Base-by-base conservation (phyloP, 2,113 vertebrate species). In the Vicugna pacos region DNA sequence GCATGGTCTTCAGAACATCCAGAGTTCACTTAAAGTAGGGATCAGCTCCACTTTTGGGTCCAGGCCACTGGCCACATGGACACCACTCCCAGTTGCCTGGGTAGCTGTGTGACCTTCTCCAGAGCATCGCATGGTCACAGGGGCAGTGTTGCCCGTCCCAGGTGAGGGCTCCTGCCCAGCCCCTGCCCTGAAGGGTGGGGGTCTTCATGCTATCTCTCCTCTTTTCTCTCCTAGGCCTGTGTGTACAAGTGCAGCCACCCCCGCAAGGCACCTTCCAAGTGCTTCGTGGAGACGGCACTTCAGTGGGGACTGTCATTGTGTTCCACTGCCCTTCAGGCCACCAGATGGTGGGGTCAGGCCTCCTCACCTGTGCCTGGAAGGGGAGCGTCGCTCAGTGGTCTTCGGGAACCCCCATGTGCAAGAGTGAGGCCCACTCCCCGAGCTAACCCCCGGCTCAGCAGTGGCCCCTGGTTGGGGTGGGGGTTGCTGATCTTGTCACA, bases 281-380 rank as follows among this genome's bases (percentile, higher is more conserved):
- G 76, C 75, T 99, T 35, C 98, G 98, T 0, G 99, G 99, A 12
- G 98, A 99, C 0, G 99, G 99, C 89, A 99, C 99, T 0, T 98
- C 98, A 0, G 92, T 99, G 94, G 99, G 99, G 32, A 99, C 99
- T 0, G 98, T 99, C 72, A 98, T 99, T 12, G 95, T 96, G 0
- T 99, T 99, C 97, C 99, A 98, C 97, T 99, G 99, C 94, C 98
- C 99, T 0, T 97, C 96, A 0, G 98, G 98, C 89, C 99, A 99
- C 97, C 98, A 98, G 91, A 98, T 99, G 97, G 82, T 99, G 8
- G 99, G 99, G 20, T 97, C 98, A 0, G 98, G 98, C 13, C 13
- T 99, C n/a, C 97, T 98, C 65, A 99, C 97, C 86, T 99, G 99
- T 2, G 0, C 99, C 42, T 99, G 99, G 99, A 98, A 95, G 85